Evolutionary conservation across 2,888 invertebrate species (phyloP).

Genomic region (Xylota sylvarum): DNA sequence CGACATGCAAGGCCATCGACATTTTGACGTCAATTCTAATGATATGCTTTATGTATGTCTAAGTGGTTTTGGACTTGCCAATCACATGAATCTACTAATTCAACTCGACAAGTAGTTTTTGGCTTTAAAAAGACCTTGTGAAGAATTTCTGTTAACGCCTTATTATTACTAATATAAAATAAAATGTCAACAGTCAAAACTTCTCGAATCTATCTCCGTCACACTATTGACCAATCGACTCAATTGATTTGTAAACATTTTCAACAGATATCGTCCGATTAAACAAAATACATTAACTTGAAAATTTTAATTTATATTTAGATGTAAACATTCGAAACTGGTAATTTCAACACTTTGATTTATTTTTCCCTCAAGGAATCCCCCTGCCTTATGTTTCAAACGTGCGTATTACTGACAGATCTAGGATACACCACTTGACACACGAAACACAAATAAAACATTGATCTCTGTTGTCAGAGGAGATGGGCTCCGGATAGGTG

Average conservation of each 20-base stretch:
- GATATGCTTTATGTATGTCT: neutral
- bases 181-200: no score
- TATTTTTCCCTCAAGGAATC: neutral
- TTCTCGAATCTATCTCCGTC: neutral
- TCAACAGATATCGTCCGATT: neutral
- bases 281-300: slow-evolving; percentile 22
- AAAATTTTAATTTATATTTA: slow-evolving; percentile 29
- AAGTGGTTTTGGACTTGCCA: neutral
- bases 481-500: slow-evolving; percentile 19
- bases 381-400: slow-evolving; percentile 1
- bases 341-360: slow-evolving; percentile 12
- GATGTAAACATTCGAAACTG: slow-evolving; percentile 31
- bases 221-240: neutral
- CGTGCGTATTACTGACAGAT: slow-evolving; percentile 34
- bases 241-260: slow-evolving; percentile 40
- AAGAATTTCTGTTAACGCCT: slow-evolving; percentile 5
- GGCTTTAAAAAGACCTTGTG: neutral
- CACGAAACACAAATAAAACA: slow-evolving; percentile 26
- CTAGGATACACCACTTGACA: slow-evolving; percentile 43
- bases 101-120: neutral
- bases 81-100: slow-evolving; percentile 11
- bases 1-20: slow-evolving; percentile 26
- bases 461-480: slow-evolving; percentile 1
- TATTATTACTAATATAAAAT: neutral
- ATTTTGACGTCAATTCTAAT: slow-evolving; percentile 22